Conservation (phyloP, 1,140 invertebrate genomes). For the Rhopalosiphum maidis region DNA sequence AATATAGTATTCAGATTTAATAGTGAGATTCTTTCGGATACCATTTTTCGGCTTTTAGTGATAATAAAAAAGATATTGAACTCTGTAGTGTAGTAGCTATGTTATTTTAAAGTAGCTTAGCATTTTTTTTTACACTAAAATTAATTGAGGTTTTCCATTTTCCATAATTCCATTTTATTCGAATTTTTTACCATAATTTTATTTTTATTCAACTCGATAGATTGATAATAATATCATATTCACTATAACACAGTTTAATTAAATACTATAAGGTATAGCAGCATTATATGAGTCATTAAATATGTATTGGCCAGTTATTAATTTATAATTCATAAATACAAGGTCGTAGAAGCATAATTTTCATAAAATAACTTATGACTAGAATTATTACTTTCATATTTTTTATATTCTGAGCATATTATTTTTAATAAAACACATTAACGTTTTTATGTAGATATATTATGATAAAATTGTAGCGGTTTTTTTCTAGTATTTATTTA, state of each 20-base stretch:
- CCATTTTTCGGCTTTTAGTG: too few species aligned
- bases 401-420: not conserved
- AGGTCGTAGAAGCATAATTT: not conserved
- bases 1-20: too few species aligned
- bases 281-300: not conserved
- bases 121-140: too few species aligned
- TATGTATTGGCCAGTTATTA: not conserved
- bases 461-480: not conserved
- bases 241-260: not conserved
- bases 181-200: too few species aligned
- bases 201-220: too few species aligned
- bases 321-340: not conserved
- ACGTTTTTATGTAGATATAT: not conserved
- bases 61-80: too few species aligned
- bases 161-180: too few species aligned
- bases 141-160: too few species aligned
- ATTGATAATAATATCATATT: not conserved
- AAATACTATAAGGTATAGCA: not conserved
- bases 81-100: too few species aligned
- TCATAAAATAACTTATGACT: not conserved
- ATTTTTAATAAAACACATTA: not conserved
- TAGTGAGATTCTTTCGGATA: too few species aligned
- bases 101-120: too few species aligned
- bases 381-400: not conserved
- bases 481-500: not conserved